Conservation (phyloP, 1,140 invertebrate genomes). For the Telenomus remus region DNA sequence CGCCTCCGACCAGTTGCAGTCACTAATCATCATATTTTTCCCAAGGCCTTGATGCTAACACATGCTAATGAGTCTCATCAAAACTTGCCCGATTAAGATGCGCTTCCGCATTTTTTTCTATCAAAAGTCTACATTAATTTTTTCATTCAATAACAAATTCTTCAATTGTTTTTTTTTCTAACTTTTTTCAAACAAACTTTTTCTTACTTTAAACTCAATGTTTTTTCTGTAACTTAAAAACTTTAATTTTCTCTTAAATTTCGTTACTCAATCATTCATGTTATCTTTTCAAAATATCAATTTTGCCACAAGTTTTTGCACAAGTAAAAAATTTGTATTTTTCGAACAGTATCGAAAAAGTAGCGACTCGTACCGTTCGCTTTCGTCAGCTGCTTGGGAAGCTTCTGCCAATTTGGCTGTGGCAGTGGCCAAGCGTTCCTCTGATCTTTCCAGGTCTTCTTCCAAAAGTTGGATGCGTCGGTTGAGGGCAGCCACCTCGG, state of each 20-base stretch:
- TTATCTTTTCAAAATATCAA: background rate
- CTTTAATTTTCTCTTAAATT: too few species aligned
- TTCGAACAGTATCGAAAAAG: constrained; percentile 2
- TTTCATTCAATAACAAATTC: too few species aligned
- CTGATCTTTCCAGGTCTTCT: constrained; percentile 98
- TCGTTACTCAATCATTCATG: too few species aligned
- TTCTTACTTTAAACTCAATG: too few species aligned
- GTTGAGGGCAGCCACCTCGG: constrained; percentile 97
- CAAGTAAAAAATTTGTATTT: background rate
- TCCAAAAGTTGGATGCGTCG: constrained; percentile 98
- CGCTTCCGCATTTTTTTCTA: background rate
- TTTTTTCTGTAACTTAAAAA: too few species aligned
- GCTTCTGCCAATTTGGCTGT: constrained; percentile 98
- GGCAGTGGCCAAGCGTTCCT: constrained; percentile 96
- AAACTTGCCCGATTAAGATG: constrained; percentile 11
- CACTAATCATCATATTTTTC: constrained; percentile 1
- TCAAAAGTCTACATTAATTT: constrained; percentile 3
- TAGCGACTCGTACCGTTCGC: constrained; percentile 91
- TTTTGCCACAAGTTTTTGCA: constrained; percentile 13
- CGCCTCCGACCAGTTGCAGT: constrained; percentile 1
- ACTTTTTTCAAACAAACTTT: too few species aligned
- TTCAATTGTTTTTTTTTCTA: too few species aligned
- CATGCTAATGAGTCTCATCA: constrained; percentile 13
- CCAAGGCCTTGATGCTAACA: constrained; percentile 18
- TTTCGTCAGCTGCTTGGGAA: constrained; percentile 99